Percentiles rank a stretch among this genome's conserved stretches.
Evolutionary conservation across 2,797 vertebrate species (phyloP).

Genomic region (Lepilemur septentrionalis): DNA sequence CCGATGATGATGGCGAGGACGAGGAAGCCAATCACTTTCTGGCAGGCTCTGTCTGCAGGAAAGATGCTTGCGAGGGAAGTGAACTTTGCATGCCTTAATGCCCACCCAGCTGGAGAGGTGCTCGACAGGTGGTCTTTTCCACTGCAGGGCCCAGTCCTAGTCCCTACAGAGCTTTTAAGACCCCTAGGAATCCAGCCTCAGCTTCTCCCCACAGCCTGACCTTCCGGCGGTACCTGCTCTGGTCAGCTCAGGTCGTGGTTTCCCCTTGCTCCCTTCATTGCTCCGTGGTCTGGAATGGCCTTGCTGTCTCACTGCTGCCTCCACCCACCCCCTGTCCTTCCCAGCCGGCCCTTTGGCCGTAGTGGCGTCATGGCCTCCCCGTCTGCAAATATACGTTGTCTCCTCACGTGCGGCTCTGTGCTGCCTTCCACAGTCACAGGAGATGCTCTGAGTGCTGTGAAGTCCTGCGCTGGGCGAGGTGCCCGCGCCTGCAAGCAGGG

Average conservation of each 20-base stretch:
- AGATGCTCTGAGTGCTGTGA: neutral
- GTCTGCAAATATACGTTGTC: accelerated
- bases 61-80: neutral
- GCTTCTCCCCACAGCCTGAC: neutral
- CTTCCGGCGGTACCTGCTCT: neutral
- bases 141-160: too few relatives aligned
- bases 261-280: neutral
- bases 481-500: neutral
- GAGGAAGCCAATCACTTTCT: neutral
- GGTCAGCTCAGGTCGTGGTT: neutral
- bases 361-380: accelerated
- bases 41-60: neutral
- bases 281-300: neutral
- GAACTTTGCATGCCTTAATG: too few relatives aligned
- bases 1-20: neutral
- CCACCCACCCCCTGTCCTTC: neutral
- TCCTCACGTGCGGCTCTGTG: neutral
- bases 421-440: neutral
- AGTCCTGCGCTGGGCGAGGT: neutral
- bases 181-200: accelerated
- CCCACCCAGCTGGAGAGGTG: neutral
- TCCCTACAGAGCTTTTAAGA: neutral
- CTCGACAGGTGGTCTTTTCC: neutral
- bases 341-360: neutral
- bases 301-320: too few relatives aligned